Base-by-base conservation (phyloP, 2,797 vertebrate species). In the Sardinella longiceps region DNA sequence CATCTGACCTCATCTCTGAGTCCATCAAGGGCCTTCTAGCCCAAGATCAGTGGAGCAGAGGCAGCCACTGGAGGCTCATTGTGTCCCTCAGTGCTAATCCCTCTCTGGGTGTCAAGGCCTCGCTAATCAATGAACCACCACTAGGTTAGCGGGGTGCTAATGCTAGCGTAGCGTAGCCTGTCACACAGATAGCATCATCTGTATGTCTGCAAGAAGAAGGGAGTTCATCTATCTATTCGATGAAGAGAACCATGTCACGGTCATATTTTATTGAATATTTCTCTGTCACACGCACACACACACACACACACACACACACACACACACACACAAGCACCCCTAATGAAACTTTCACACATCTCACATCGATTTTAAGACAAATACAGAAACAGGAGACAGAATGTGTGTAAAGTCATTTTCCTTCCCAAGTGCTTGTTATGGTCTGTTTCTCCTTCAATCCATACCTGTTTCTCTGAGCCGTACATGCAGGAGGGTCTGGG, bases 61-160 rank as follows among this genome's bases (percentile, higher is more conserved):
- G 30, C 30, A 74, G 66, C 39, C 66, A 37, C 66, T 74, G 15
- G 30, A 3, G 14, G 66, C 66, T 74, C 66, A 74, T 18, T 74
- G 66, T 74, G 66, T 74, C 66, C 37, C 14, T 74, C 66, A 74
- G 14, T 5, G 66, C 66, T 74, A 74, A 74, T 74, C 66, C 66
- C 66, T 37, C 30, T 7, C 66, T 14, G 14, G 30, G 66, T 37
- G 66, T 37, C 66, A 7, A 20, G 66, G 30, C 66, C 66, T 18
- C 66, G 39, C 30, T 39, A 74, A 74, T 74, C 66, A 74, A 74
- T 74, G 30, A 14, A 18, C 15, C 15, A 2, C 3, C 1, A 74
- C 30, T 20, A 15, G 66, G 33, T 74, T 74, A 74, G 63, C 33
- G 28, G 37, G 63, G 63, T 70, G 63, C 37, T 30, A n/a, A n/a